Conservation (phyloP, 1,140 invertebrate species). For the Himalopsyche phryganea region DNA sequence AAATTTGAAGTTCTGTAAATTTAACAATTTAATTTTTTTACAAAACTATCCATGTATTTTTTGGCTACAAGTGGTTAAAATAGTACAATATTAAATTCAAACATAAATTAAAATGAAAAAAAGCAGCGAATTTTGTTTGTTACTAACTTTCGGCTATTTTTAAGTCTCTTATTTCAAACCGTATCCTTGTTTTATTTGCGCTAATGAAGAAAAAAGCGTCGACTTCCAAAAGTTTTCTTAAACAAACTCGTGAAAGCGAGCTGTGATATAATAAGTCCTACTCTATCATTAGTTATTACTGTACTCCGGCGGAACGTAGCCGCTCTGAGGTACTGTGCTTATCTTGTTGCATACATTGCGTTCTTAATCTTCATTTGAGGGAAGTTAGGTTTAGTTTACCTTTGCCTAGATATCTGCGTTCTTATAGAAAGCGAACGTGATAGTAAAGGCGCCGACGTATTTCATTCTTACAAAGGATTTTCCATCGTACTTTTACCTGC, state of each 20-base stretch:
- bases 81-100: no score
- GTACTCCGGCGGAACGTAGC: not conserved
- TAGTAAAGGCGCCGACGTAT: not conserved
- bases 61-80: no score
- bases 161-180: no score
- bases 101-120: no score
- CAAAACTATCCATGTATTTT: no score
- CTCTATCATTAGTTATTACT: constrained; percentile 14
- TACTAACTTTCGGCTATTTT: no score
- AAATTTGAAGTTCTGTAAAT: no score
- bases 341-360: constrained; percentile 10
- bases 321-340: not conserved
- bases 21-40: no score
- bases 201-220: no score
- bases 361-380: constrained; percentile 23
- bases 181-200: no score
- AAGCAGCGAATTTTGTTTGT: no score
- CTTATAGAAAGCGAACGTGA: constrained; percentile 9
- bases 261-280: constrained; percentile 4
- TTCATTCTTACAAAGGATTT: constrained; percentile 4
- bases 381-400: constrained; percentile 13
- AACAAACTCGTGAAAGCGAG: not conserved
- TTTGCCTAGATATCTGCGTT: not conserved
- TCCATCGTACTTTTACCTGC: not conserved
- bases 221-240: not conserved